Evolutionary conservation across 2,888 invertebrate genomes (phyloP).

Genomic region (Lapara coniferarum): DNA sequence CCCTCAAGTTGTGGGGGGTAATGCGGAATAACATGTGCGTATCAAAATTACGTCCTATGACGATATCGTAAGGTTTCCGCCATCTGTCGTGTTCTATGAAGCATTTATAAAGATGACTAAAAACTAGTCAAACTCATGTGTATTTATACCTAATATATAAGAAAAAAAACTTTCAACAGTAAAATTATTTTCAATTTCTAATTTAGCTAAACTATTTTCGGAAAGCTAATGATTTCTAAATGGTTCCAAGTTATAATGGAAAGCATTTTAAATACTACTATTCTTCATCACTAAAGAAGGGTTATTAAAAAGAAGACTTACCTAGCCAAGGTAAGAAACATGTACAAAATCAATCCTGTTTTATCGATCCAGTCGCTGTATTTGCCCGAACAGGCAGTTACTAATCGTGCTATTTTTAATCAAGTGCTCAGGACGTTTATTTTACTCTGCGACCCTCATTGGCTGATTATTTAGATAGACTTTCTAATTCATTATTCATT

Average conservation of each 20-base stretch:
- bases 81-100: neutral
- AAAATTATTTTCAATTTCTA: no score
- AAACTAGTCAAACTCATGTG: no score
- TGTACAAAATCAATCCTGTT: neutral
- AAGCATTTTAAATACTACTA: no score
- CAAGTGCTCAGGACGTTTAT: slow-evolving; percentile 24
- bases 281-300: neutral
- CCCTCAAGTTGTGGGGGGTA: no score
- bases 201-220: no score
- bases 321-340: neutral
- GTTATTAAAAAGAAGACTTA: no score
- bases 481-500: slow-evolving; percentile 21
- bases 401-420: slow-evolving; percentile 30
- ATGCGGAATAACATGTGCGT: neutral
- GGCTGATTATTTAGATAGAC: slow-evolving; percentile 15
- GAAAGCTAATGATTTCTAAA: no score
- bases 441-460: slow-evolving; percentile 10
- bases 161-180: no score
- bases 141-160: no score
- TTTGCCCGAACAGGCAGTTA: slow-evolving; percentile 17
- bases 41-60: neutral
- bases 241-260: no score
- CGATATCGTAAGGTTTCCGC: slow-evolving; percentile 2
- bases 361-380: slow-evolving; percentile 4
- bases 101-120: no score